Evolutionary conservation across 2,797 vertebrate species (phyloP).

Genomic region (Heteromormyrus szaboi): DNA sequence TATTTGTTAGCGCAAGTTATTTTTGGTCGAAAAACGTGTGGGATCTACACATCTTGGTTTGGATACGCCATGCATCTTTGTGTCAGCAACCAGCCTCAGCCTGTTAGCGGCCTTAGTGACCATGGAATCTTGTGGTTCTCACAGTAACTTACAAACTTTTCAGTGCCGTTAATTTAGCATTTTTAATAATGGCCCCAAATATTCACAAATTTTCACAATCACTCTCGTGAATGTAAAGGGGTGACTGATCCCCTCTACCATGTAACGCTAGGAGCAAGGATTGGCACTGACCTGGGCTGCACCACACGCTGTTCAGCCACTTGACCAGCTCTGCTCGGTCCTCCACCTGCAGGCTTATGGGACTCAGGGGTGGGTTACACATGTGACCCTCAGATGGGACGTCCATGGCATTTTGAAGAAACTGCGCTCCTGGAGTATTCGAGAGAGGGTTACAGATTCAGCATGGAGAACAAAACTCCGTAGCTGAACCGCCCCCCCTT

Average conservation of each 20-base stretch:
- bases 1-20: neutral
- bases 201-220: neutral
- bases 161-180: neutral
- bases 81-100: neutral
- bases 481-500: neutral
- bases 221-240: neutral
- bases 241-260: constrained; percentile 26
- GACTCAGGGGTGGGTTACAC: constrained; percentile 54
- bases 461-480: neutral
- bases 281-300: constrained; percentile 30
- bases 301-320: constrained; percentile 60
- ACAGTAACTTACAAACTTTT: neutral
- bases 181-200: neutral
- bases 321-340: constrained; percentile 51
- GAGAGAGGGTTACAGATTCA: neutral
- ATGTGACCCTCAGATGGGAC: constrained; percentile 44
- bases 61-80: neutral
- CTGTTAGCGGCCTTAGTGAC: neutral
- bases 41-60: neutral
- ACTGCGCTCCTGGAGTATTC: constrained; percentile 37
- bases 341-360: constrained; percentile 46
- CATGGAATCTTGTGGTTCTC: neutral
- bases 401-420: constrained; percentile 4
- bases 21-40: neutral
- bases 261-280: neutral